Conservation (phyloP, 2,113 vertebrate species). For the Carettochelys insculpta region DNA sequence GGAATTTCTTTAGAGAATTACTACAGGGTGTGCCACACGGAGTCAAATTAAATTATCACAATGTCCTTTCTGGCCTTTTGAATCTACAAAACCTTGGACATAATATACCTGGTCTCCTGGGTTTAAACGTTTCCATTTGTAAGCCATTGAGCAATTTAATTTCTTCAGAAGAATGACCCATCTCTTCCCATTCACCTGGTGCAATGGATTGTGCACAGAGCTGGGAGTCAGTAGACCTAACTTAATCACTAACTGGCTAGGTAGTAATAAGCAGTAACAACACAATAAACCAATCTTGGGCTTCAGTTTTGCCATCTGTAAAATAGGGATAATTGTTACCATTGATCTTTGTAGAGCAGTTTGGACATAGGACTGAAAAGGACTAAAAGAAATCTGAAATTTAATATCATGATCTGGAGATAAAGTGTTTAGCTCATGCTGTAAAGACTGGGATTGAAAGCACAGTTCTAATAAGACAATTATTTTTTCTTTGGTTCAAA, state of each 20-base stretch:
- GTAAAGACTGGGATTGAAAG: not conserved
- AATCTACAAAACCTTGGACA: not conserved
- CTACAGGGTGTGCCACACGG: not conserved
- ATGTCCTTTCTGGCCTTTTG: not conserved
- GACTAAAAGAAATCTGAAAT: not conserved
- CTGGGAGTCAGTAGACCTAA: not conserved
- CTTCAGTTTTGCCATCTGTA: not conserved
- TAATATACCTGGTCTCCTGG: not conserved
- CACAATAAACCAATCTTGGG: not conserved
- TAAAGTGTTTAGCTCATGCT: not conserved
- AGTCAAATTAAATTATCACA: not conserved
- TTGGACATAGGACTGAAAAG: not conserved
- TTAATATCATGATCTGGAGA: not conserved
- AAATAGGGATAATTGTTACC: not conserved
- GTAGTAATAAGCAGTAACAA: not conserved
- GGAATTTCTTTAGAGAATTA: not conserved
- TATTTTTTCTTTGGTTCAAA: not conserved
- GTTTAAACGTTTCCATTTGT: not conserved
- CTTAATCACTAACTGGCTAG: not conserved
- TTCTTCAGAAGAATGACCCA: not conserved
- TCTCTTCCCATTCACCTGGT: fast-evolving
- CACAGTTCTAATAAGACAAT: not conserved
- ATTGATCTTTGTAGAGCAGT: not conserved
- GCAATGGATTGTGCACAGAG: not conserved
- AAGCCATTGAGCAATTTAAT: not conserved